These are phyloP conservation scores for Macrotrachela quadricornifera DNA, from an alignment of 1,140 invertebrate species.

Conservation along the genomic window DNA sequence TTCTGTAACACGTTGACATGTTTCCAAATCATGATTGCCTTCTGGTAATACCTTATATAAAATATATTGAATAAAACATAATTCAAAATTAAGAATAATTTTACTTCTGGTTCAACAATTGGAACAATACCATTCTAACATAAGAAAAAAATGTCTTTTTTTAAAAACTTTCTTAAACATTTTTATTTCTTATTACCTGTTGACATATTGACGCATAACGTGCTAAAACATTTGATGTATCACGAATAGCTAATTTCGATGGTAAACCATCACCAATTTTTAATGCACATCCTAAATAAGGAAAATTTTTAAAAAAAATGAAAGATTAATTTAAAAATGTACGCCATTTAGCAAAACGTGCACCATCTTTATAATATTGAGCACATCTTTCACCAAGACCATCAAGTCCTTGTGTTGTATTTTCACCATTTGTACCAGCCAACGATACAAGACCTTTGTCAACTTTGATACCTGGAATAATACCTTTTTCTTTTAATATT, in stretches of 20 bases:
- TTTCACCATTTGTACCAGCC: conserved; percentile 63
- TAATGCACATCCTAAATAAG: too few species aligned
- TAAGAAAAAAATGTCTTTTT: too few species aligned
- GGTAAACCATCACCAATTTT: conserved; percentile 79
- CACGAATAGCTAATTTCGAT: conserved; percentile 61
- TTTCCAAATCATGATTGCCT: conserved; percentile 72
- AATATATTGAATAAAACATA: too few species aligned
- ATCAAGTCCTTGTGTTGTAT: conserved; percentile 88
- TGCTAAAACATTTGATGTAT: conserved; percentile 85
- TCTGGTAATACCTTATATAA: conserved; percentile 46
- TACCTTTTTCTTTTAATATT: conserved; percentile 28
- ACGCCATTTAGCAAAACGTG: conserved; percentile 93
- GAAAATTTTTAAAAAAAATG: too few species aligned
- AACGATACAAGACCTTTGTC: conserved; percentile 34
- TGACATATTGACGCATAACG: conserved; percentile 88
- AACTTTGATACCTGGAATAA: conserved; percentile 36
- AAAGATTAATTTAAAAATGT: too few species aligned
- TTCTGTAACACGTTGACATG: conserved; percentile 46
- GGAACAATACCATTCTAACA: conserved; percentile 85
- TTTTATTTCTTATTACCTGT: too few species aligned
- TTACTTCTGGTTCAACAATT: conserved; percentile 86
- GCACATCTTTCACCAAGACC: conserved; percentile 74
- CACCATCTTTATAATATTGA: conserved; percentile 92
- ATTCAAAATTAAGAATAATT: too few species aligned
- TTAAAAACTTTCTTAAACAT: neutral